Evolutionary conservation across 2,888 invertebrate genomes (phyloP).

Genomic region (Aphodius sticticus): DNA sequence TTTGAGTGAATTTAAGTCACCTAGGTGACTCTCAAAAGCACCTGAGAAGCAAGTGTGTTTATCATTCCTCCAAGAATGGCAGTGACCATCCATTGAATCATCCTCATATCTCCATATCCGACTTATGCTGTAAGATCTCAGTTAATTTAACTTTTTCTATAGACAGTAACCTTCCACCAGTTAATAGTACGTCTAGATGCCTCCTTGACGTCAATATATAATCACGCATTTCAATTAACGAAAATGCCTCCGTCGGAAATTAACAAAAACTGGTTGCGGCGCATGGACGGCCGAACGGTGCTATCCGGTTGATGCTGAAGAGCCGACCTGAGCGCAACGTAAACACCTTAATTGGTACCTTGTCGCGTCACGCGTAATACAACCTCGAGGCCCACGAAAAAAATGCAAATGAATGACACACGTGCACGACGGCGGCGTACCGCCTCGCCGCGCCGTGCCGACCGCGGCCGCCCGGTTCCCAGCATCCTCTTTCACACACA

Average conservation of each 20-base stretch:
- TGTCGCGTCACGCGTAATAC: background rate
- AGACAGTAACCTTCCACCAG: background rate
- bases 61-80: too few species aligned
- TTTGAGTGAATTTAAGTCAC: too few species aligned
- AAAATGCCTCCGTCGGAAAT: background rate
- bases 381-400: constrained; percentile 4
- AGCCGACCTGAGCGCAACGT: background rate
- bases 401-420: constrained; percentile 4
- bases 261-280: background rate
- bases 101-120: background rate
- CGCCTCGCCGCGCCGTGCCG: background rate
- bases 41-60: too few species aligned
- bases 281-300: too few species aligned
- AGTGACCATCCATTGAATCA: background rate
- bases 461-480: background rate
- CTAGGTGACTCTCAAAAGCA: too few species aligned
- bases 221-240: constrained; percentile 4
- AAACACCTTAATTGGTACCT: background rate
- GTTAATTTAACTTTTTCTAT: background rate
- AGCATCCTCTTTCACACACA: background rate
- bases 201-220: background rate
- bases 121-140: background rate
- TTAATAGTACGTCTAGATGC: background rate
- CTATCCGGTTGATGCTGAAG: too few species aligned
- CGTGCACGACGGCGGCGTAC: background rate